Conservation (phyloP, 1,140 invertebrate genomes). For the Drosophila bocki region DNA sequence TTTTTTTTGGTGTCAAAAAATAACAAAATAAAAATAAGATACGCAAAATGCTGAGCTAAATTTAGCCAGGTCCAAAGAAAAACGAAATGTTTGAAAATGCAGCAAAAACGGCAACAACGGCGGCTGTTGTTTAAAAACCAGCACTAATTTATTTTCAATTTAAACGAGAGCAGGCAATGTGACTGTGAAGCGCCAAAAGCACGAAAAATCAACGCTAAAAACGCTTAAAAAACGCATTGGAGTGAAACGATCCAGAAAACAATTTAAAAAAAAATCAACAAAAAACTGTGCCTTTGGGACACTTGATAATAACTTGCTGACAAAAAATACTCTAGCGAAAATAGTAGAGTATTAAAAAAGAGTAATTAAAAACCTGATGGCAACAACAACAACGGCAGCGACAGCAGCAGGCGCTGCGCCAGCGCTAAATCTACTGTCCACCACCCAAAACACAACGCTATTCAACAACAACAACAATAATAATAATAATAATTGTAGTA, state of each 20-base stretch:
- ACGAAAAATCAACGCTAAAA: constrained; percentile 20
- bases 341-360: constrained; percentile 31
- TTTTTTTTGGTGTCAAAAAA: constrained; percentile 44
- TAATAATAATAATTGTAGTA: constrained; percentile 24
- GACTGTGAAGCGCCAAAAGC: constrained; percentile 59
- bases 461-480: neutral
- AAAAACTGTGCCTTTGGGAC: constrained; percentile 12
- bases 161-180: constrained; percentile 62
- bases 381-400: constrained; percentile 68
- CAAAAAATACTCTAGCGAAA: constrained; percentile 11
- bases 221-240: constrained; percentile 13
- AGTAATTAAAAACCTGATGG: constrained; percentile 74
- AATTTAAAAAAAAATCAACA: neutral
- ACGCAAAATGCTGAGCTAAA: constrained; percentile 29
- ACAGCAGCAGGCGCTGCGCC: constrained; percentile 55
- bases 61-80: constrained; percentile 23
- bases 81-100: constrained; percentile 27
- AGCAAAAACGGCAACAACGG: constrained; percentile 10
- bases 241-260: constrained; percentile 13
- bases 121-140: constrained; percentile 2
- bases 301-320: neutral
- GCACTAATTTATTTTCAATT: constrained; percentile 30
- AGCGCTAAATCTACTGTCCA: constrained; percentile 43
- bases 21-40: constrained; percentile 8
- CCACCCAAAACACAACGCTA: constrained; percentile 10